Evolutionary conservation across 2,113 vertebrate genomes (phyloP).

Genomic region (Eulemur macaco): DNA sequence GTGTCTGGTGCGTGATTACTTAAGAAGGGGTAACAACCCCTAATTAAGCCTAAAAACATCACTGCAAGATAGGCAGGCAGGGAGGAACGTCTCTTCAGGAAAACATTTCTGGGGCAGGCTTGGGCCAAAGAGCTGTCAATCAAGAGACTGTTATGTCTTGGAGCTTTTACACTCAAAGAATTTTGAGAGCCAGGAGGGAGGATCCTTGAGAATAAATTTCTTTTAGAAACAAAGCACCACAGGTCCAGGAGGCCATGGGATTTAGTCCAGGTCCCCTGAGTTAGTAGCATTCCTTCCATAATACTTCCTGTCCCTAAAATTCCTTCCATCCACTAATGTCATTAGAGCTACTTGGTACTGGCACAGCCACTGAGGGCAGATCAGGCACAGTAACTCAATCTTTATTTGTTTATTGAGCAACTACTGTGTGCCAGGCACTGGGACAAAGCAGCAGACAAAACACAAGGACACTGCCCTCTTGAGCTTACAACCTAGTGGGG

Average conservation of each 20-base stretch:
- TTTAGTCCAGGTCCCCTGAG: neutral
- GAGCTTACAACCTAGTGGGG: neutral
- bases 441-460: neutral
- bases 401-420: neutral
- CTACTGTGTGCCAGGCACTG: neutral
- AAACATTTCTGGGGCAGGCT: conserved; percentile 74
- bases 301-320: neutral
- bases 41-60: conserved; percentile 73
- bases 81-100: conserved; percentile 57
- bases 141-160: conserved; percentile 28
- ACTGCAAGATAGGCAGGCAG: conserved; percentile 65
- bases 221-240: neutral
- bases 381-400: neutral
- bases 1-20: conserved; percentile 64
- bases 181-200: conserved; percentile 47
- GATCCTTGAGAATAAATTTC: conserved; percentile 34
- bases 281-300: neutral
- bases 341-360: too few relatives aligned
- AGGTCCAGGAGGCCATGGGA: neutral
- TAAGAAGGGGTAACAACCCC: conserved; percentile 71
- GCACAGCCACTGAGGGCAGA: neutral
- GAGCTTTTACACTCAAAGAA: conserved; percentile 55
- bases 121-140: conserved; percentile 75
- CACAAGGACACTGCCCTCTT: neutral
- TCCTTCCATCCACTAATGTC: neutral